Evolutionary conservation across 2,797 vertebrate species (phyloP).

Genomic region (Sebastes cheni): DNA sequence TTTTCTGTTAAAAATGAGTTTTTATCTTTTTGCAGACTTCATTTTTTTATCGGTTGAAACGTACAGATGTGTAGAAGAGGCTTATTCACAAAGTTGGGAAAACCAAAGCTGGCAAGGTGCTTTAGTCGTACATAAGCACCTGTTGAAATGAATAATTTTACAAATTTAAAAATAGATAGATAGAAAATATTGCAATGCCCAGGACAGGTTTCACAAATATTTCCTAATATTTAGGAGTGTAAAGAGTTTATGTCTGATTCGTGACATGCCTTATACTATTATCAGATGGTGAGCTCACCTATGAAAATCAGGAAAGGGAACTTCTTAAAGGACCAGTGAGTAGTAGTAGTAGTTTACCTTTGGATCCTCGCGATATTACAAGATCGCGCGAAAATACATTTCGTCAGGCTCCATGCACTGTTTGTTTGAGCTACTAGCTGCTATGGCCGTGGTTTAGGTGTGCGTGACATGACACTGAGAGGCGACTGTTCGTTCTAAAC

Average conservation of each 20-base stretch:
- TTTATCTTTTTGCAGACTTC: background rate
- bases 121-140: background rate
- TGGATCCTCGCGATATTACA: no score
- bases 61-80: background rate
- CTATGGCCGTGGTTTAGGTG: no score
- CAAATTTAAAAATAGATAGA: background rate
- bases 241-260: slow-evolving; percentile 40
- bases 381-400: no score
- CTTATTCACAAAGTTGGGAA: slow-evolving; percentile 18
- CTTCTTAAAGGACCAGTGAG: background rate
- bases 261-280: slow-evolving; percentile 27
- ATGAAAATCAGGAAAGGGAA: background rate
- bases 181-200: background rate
- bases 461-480: no score
- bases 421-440: no score
- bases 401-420: no score
- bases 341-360: no score
- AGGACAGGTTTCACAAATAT: slow-evolving; percentile 27
- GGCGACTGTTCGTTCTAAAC: no score
- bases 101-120: background rate
- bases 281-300: background rate
- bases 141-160: slow-evolving; percentile 9
- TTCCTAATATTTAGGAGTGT: slow-evolving; percentile 81
- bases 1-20: slow-evolving; percentile 9
- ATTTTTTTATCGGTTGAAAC: slow-evolving; percentile 12